phyloP scores from a whole-genome alignment of 2,797 vertebrate species.

The Poeciliopsis paucimaculata region DNA sequence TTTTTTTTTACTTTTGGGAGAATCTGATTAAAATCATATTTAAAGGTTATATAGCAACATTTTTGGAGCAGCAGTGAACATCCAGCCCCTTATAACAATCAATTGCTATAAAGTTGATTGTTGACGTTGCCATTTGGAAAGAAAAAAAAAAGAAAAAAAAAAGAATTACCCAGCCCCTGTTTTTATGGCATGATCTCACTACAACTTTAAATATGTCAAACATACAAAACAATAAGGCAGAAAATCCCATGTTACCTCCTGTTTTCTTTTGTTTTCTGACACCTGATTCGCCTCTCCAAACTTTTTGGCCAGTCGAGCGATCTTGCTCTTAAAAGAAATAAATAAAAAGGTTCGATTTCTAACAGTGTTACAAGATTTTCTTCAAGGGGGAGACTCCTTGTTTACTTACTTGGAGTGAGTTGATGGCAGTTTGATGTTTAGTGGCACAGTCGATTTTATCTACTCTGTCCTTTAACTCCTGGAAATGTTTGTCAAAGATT shows the following conservation, averaged over 20 bases:
- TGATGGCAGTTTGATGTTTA: conserved; percentile 88
- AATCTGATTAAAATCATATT: not conserved
- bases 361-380: not conserved
- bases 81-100: not conserved
- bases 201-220: not conserved
- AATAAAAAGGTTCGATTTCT: not conserved
- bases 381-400: not conserved
- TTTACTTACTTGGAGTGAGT: conserved; percentile 77
- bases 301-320: conserved; percentile 91
- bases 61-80: not conserved
- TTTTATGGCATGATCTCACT: not conserved
- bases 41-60: not conserved
- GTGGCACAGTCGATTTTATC: conserved; percentile 91
- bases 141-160: not conserved
- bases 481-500: conserved; percentile 89
- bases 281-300: conserved; percentile 91
- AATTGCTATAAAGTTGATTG: not conserved
- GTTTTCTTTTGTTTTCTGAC: conserved; percentile 92
- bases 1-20: not conserved
- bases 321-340: conserved; percentile 86
- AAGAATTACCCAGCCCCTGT: not conserved
- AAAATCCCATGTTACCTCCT: conserved; percentile 74
- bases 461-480: conserved; percentile 91
- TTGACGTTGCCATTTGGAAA: not conserved
- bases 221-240: not conserved